Evolutionary conservation across 1,140 invertebrate species (phyloP).

Genomic region (Sminthurinus signatus): DNA sequence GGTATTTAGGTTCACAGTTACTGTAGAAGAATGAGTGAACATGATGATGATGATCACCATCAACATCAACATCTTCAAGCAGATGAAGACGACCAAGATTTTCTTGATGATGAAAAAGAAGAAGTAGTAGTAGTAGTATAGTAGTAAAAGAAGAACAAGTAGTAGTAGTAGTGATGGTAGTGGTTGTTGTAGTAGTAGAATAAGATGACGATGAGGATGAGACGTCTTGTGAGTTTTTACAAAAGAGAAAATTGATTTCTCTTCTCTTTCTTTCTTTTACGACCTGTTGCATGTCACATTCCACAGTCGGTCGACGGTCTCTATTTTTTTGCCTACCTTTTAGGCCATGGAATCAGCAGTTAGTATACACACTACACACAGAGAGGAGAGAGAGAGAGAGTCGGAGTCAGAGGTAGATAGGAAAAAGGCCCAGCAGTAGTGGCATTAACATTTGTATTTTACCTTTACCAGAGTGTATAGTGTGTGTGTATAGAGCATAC

Average conservation of each 20-base stretch:
- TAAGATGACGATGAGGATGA: not conserved
- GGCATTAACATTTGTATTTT: not conserved
- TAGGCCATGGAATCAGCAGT: not conserved
- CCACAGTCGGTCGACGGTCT: conserved; percentile 8
- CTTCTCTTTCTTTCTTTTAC: conserved; percentile 13
- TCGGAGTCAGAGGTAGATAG: not conserved
- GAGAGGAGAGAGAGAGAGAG: not conserved
- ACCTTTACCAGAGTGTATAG: not conserved
- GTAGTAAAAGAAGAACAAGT: not conserved
- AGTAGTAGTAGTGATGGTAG: not conserved
- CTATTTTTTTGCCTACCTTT: not conserved
- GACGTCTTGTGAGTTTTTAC: conserved; percentile 1
- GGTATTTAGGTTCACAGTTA: not conserved
- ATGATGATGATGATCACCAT: not conserved
- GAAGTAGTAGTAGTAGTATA: too few relatives aligned
- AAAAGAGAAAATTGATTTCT: conserved; percentile 13
- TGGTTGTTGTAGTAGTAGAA: too few relatives aligned
- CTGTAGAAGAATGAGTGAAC: not conserved
- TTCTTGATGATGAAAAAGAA: too few relatives aligned
- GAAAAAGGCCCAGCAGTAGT: not conserved
- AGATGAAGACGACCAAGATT: too few relatives aligned
- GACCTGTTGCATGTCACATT: conserved; percentile 15
- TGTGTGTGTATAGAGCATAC: not conserved
- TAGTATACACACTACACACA: not conserved
- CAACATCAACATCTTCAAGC: not conserved